Percentiles rank a stretch among this genome's conserved stretches.
Conservation (phyloP, 1,140 invertebrate genomes). For the Drosophila repleta region DNA sequence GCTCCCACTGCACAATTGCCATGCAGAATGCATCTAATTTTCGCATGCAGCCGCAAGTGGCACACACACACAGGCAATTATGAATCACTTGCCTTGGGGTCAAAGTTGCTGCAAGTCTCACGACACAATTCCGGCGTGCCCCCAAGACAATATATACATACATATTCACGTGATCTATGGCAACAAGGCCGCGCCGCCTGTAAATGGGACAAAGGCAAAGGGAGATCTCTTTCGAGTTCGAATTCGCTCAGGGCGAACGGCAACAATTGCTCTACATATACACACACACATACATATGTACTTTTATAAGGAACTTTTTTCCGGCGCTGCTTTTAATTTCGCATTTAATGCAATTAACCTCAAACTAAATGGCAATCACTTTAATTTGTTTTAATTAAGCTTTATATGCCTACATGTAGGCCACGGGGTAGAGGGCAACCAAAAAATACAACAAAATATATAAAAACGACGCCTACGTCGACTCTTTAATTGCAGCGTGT, state of each 20-base stretch:
- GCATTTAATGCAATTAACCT: conserved; percentile 83
- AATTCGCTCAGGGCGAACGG: conserved; percentile 8
- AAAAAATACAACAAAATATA: conserved; percentile 11
- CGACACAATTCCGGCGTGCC: conserved; percentile 60
- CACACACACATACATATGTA: background rate
- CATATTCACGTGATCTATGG: background rate
- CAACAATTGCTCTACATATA: conserved; percentile 31
- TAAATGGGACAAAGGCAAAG: conserved; percentile 23
- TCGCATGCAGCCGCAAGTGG: conserved; percentile 8
- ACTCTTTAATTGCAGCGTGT: conserved; percentile 63
- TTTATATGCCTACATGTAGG: conserved; percentile 65
- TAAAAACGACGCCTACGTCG: conserved; percentile 61
- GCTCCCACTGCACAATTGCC: background rate
- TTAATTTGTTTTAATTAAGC: conserved; percentile 83
- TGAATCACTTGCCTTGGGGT: conserved; percentile 64
- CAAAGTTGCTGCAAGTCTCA: conserved; percentile 66
- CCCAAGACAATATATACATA: conserved; percentile 29
- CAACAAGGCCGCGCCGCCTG: conserved; percentile 13
- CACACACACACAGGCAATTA: conserved; percentile 22
- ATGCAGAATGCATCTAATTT: conserved; percentile 1
- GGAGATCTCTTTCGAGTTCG: conserved; percentile 11
- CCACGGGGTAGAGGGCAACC: conserved; percentile 21
- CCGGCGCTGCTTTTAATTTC: conserved; percentile 64
- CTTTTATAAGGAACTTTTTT: conserved; percentile 29
- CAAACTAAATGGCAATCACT: conserved; percentile 83